Conservation (phyloP, 2,113 vertebrate species). For the Delphinus delphis region DNA sequence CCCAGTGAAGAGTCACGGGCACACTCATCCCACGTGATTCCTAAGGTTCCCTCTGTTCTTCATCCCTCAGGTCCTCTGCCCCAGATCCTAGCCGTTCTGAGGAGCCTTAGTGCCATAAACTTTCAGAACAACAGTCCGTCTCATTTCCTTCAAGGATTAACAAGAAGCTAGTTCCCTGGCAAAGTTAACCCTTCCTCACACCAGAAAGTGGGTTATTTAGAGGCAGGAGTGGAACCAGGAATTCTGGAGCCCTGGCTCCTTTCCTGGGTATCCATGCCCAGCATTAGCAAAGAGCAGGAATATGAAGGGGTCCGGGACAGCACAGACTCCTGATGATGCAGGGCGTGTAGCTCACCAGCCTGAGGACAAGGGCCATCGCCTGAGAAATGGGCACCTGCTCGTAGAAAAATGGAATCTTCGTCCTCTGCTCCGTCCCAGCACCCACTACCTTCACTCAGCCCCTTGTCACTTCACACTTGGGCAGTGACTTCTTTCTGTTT, state of each 20-base stretch:
- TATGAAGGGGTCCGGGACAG: background rate
- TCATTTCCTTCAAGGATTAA: background rate
- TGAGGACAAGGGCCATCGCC: background rate
- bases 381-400: background rate
- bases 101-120: background rate
- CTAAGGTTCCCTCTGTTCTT: background rate
- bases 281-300: background rate
- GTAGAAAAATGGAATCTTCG: background rate
- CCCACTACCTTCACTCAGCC: background rate
- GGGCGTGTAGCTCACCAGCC: background rate
- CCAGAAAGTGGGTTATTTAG: background rate
- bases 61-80: background rate
- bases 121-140: background rate
- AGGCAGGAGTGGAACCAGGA: background rate
- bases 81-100: background rate
- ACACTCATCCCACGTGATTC: background rate
- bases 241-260: background rate
- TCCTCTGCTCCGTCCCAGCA: background rate
- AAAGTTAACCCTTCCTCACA: background rate
- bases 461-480: background rate
- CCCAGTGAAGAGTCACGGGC: background rate
- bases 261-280: background rate
- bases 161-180: background rate
- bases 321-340: background rate
- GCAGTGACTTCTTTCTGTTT: background rate